phyloP scores from a whole-genome alignment of 2,797 vertebrate genomes.

The Coregonus suidteri region DNA sequence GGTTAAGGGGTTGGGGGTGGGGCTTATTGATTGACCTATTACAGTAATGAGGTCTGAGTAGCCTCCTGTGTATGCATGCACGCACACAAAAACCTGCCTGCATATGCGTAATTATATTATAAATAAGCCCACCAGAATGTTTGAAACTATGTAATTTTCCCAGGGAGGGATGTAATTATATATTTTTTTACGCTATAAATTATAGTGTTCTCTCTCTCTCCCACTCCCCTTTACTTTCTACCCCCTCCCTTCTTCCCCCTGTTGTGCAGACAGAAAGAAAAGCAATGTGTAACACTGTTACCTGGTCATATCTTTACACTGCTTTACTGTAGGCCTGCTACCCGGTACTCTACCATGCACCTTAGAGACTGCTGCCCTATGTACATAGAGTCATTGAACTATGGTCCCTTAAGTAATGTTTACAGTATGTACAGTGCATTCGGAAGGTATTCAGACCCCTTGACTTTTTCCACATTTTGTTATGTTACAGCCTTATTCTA shows the following conservation, averaged over 20 bases:
- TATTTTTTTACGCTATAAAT: background rate
- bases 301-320: constrained; percentile 45
- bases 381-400: too few relatives aligned
- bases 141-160: background rate
- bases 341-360: constrained; percentile 19
- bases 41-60: constrained; percentile 37
- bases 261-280: background rate
- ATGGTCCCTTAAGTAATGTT: too few relatives aligned
- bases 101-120: background rate
- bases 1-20: constrained; percentile 30
- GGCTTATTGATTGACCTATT: constrained; percentile 54
- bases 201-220: background rate
- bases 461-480: too few relatives aligned
- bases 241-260: background rate
- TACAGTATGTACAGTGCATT: too few relatives aligned
- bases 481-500: too few relatives aligned
- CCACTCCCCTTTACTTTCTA: background rate
- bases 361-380: too few relatives aligned
- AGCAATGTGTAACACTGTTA: constrained; percentile 22
- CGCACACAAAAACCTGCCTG: background rate
- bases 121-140: background rate
- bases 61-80: background rate
- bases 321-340: constrained; percentile 43
- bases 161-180: background rate
- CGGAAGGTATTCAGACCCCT: too few relatives aligned